These are phyloP conservation scores for Nephila pilipes DNA, from an alignment of 1,140 invertebrate genomes.

Conservation along the genomic window DNA sequence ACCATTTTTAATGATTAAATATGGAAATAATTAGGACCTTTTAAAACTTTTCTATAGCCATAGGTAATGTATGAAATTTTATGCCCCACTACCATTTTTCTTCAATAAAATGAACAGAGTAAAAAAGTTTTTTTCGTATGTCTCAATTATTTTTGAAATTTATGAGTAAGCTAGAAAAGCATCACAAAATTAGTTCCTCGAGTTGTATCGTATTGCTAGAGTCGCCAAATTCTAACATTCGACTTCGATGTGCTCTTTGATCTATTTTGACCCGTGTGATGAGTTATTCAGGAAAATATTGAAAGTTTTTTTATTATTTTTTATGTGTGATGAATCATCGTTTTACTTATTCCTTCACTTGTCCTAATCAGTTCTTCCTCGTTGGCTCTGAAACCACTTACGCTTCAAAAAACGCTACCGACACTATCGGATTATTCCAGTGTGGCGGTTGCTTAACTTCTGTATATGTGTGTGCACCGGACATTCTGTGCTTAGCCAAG, in stretches of 20 bases:
- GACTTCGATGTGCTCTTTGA: conserved; percentile 8
- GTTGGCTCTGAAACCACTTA: conserved; percentile 61
- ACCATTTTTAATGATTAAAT: too few relatives aligned
- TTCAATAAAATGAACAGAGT: too few relatives aligned
- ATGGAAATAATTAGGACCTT: too few relatives aligned
- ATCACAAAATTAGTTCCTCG: too few relatives aligned
- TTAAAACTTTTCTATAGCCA: too few relatives aligned
- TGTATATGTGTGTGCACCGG: background rate
- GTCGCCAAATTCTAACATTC: background rate
- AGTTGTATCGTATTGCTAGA: too few relatives aligned
- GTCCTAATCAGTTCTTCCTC: conserved; percentile 58
- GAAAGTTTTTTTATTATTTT: conserved; percentile 29
- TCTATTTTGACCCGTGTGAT: conserved; percentile 17
- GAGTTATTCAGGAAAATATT: conserved; percentile 37
- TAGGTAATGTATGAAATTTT: too few relatives aligned
- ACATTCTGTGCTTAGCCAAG: conserved; percentile 30
- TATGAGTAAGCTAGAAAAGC: too few relatives aligned
- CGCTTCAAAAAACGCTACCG: conserved; percentile 54
- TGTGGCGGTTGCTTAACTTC: conserved; percentile 27
- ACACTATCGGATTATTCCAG: conserved; percentile 19
- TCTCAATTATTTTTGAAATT: too few relatives aligned
- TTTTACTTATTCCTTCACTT: conserved; percentile 51
- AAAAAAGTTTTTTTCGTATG: too few relatives aligned
- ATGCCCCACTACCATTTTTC: too few relatives aligned
- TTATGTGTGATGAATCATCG: conserved; percentile 50